Conservation (phyloP, 2,797 vertebrate species). For the Cyclura pinguis region DNA sequence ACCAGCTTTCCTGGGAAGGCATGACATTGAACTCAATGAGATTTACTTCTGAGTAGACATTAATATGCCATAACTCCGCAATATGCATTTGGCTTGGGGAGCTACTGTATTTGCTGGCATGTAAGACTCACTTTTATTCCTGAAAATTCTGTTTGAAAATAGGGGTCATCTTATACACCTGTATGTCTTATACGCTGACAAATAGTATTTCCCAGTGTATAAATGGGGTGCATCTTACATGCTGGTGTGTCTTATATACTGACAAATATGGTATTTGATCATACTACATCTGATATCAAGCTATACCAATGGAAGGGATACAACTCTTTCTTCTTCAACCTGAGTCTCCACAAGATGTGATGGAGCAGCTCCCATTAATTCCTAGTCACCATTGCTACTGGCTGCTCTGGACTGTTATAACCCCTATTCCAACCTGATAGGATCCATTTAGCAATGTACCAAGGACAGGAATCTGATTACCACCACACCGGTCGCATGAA, state of each 20-base stretch:
- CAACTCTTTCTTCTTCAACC: neutral
- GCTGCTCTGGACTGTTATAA: neutral
- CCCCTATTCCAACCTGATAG: neutral
- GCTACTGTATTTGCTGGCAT: too few relatives aligned
- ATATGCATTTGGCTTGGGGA: neutral
- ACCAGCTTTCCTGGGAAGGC: neutral
- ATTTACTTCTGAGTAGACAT: neutral
- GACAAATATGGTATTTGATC: neutral
- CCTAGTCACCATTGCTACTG: neutral
- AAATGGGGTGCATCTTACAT: too few relatives aligned
- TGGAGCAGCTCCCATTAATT: neutral
- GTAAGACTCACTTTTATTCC: too few relatives aligned
- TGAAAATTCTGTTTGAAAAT: too few relatives aligned
- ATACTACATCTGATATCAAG: neutral
- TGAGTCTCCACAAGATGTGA: neutral
- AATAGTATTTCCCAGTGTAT: too few relatives aligned
- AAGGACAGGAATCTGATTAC: neutral
- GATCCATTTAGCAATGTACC: neutral
- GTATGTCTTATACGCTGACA: too few relatives aligned
- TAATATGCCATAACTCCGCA: neutral
- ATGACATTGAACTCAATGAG: neutral
- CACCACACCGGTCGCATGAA: neutral
- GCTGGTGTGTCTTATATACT: too few relatives aligned
- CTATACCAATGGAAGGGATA: neutral
- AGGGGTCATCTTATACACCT: too few relatives aligned